phyloP scores from a whole-genome alignment of 2,113 vertebrate genomes.

The Apus apus region DNA sequence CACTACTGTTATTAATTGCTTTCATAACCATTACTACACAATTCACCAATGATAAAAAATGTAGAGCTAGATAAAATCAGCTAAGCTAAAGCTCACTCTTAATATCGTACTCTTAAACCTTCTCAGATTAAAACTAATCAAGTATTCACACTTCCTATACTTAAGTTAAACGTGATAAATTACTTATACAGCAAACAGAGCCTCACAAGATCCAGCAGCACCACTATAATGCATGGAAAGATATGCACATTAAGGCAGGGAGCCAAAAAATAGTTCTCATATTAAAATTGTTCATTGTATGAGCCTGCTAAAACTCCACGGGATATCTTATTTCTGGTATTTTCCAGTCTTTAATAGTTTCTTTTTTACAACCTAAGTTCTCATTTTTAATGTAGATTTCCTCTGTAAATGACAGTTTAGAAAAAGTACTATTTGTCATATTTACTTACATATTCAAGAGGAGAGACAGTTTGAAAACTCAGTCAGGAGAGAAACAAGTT shows the following conservation, averaged over 20 bases:
- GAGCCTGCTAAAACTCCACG: background rate
- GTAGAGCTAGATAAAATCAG: constrained; percentile 67
- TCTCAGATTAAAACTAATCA: constrained; percentile 22
- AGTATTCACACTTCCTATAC: background rate
- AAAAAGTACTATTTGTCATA: background rate
- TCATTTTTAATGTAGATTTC: background rate
- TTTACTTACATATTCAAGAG: background rate
- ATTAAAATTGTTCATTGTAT: background rate
- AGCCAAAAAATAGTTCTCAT: background rate
- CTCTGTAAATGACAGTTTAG: background rate
- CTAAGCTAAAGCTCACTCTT: constrained; percentile 19
- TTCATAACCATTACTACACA: constrained; percentile 62
- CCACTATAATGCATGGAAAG: background rate
- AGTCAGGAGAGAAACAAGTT: background rate
- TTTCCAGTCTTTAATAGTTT: background rate
- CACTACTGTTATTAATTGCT: constrained; percentile 68
- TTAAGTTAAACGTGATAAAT: constrained; percentile 47
- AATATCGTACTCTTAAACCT: background rate
- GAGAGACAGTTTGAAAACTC: background rate
- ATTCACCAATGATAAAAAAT: constrained; percentile 47
- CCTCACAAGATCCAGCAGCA: background rate
- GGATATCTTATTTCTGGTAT: background rate
- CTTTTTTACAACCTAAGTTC: background rate
- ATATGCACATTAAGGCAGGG: background rate
- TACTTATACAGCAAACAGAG: background rate